Base-by-base conservation (phyloP, 2,797 vertebrate species). In the Argyrosomus regius region DNA sequence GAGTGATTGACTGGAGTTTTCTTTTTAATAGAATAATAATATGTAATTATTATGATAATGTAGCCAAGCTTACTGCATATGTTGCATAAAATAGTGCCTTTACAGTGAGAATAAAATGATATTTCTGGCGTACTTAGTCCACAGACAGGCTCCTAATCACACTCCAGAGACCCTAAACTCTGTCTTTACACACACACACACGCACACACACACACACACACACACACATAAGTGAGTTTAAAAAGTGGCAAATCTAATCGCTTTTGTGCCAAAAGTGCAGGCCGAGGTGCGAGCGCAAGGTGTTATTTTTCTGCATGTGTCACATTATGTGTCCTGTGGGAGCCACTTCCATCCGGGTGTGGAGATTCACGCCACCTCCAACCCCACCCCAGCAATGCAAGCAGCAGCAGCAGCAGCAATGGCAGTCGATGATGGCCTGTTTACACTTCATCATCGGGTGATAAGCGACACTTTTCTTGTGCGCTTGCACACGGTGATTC, bases 371-470 rank as follows among this genome's bases (percentile, higher is more conserved):
- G 70, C 89, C 3, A 3, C 24, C 1, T 3, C 64, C 22, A 54
- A 46, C 73, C 60, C 58, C 64, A 14, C 49, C 50, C 46, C 49
- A 50, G 35, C 35, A 2, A 7, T 35, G 35, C 35, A 39, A 39
- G 35, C 35, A 39, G 35, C 2, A 31, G 31, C 35, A 9, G 35
- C 72, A 10, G 56, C 52, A 68, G 80, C 87, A 88, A 93, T 90
- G 69, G 83, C 72, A 75, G 80, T 88, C 93, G 79, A 95, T 95
- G 86, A 96, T 94, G 89, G 93, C 56, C 89, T 93, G 78, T 95
- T 94, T 94, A 89, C 87, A 89, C 88, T 92, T 91, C 92, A 95
- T 96, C 90, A 96, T 88, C 3, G 91, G 88, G 93, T 92, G 94
- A 93, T 95, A 95, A 95, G 92, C 83, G 92, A 77, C 80, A 81